Conservation (phyloP, 2,797 vertebrate species). For the Acropternis orthonyx region DNA sequence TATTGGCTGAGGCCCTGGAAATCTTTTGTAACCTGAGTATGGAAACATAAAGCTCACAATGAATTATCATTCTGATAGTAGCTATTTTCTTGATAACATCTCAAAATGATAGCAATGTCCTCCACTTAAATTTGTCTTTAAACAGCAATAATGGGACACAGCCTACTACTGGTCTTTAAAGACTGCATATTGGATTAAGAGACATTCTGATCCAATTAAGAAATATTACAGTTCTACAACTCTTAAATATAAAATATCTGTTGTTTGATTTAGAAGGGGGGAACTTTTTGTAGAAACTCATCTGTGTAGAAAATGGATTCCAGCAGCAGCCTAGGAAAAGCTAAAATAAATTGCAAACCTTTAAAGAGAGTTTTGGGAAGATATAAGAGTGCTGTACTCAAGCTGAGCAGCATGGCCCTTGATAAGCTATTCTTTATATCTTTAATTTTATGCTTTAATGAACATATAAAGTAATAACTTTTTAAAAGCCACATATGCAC, state of each 20-base stretch:
- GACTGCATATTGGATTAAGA: neutral
- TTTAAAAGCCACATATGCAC: neutral
- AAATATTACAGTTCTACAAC: neutral
- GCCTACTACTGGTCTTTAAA: neutral
- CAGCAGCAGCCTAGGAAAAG: neutral
- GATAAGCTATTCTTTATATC: neutral
- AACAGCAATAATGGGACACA: neutral
- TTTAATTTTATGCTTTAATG: constrained; percentile 53
- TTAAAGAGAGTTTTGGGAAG: constrained; percentile 16
- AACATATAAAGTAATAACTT: neutral
- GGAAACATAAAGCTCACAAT: neutral
- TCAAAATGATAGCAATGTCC: neutral
- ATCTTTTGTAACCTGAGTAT: neutral
- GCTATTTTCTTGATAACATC: neutral
- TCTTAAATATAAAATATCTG: neutral
- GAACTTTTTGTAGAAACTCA: neutral
- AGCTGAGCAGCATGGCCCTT: neutral
- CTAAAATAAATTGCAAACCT: neutral
- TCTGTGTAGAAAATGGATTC: constrained; percentile 11
- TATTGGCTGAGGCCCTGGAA: neutral
- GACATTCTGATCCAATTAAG: neutral
- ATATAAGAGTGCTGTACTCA: neutral
- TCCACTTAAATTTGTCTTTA: neutral
- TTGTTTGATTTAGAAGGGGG: neutral
- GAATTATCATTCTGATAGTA: neutral